Evolutionary conservation across 2,797 vertebrate species (phyloP), one percentile per base, ranked within the genome.

Genomic region (Hoplostethus atlanticus): DNA sequence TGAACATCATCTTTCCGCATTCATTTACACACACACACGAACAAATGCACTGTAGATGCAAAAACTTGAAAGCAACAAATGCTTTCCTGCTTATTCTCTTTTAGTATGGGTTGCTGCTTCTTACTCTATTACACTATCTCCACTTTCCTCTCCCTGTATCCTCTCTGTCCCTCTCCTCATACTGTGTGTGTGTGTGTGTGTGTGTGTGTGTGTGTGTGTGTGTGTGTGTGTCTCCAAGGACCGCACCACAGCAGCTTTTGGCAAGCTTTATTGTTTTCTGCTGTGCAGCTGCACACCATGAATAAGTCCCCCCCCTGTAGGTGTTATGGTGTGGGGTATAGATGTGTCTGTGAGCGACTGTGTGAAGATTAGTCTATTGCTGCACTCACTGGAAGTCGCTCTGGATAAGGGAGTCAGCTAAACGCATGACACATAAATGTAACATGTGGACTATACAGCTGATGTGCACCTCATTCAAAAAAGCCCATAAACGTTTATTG

Each of bases 201-300:
- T 75, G 46, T 64, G 54, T 69, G 71, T 42, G 42, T 30, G 21
- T 52, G 11, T 36, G 42, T 40, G 17, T 0, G 40, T 47, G 64
- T 68, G 62, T 55, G 54, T 66, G 52, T 57, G 3, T 62, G 71
- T 89, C 85, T 90, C 84, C 71, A 50, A 68, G 89, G 89, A 87
- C 71, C 40, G 48, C 63, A 61, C 68, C 38, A 12, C 77, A 73
- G 83, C 61, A 52, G 64, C 80, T 89, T 87, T 85, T 89, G 84
- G 76, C 83, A 72, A 83, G 66, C 83, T 90, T 89, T 88, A 90
- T 91, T 91, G 86, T 92, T 93, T 92, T 93, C 85, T 76, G 72
- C 87, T 87, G 84, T 86, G 86, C 91, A 91, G 90, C 83, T 93
- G 89, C 85, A 91, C 81, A 87, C 91, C 86, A 76, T 88, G 76